phyloP scores from a whole-genome alignment of 2,888 invertebrate genomes.

The Chironomus riparius region DNA sequence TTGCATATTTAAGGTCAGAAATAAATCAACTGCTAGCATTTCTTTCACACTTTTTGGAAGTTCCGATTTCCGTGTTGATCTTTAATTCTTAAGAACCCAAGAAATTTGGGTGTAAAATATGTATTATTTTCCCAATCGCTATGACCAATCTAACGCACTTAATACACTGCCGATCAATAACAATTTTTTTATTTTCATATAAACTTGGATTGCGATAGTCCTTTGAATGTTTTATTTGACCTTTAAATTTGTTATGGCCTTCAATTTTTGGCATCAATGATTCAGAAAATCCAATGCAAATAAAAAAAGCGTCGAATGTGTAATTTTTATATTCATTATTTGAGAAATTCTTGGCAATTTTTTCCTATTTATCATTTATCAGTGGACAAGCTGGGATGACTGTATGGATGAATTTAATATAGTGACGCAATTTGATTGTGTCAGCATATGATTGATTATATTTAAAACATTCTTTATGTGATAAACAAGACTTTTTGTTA shows the following conservation, averaged over 20 bases:
- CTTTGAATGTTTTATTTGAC: constrained; percentile 59
- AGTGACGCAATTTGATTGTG: background rate
- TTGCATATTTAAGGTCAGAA: constrained; percentile 49
- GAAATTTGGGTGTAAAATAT: constrained; percentile 53
- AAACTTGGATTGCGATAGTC: constrained; percentile 63
- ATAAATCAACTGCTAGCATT: constrained; percentile 48
- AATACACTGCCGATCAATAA: constrained; percentile 59
- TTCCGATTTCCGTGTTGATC: constrained; percentile 46
- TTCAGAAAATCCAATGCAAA: constrained; percentile 63
- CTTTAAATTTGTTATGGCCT: constrained; percentile 40
- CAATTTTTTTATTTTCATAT: constrained; percentile 44
- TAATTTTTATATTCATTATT: constrained; percentile 37
- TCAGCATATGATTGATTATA: constrained; percentile 45
- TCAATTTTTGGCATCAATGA: constrained; percentile 59
- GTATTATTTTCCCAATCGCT: constrained; percentile 50
- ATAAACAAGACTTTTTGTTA: constrained; percentile 56
- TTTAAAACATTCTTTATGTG: constrained; percentile 57
- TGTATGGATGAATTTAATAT: constrained; percentile 31
- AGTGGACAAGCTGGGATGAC: constrained; percentile 35
- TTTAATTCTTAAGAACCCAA: constrained; percentile 53
- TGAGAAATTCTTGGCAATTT: constrained; percentile 36
- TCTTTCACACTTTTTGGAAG: constrained; percentile 46
- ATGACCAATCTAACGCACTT: constrained; percentile 52
- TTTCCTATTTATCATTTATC: constrained; percentile 41
- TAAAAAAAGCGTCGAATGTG: constrained; percentile 51